Evolutionary conservation across 2,888 invertebrate species (phyloP), one percentile per base, ranked within the genome.

Genomic region (Eulithis prunata): DNA sequence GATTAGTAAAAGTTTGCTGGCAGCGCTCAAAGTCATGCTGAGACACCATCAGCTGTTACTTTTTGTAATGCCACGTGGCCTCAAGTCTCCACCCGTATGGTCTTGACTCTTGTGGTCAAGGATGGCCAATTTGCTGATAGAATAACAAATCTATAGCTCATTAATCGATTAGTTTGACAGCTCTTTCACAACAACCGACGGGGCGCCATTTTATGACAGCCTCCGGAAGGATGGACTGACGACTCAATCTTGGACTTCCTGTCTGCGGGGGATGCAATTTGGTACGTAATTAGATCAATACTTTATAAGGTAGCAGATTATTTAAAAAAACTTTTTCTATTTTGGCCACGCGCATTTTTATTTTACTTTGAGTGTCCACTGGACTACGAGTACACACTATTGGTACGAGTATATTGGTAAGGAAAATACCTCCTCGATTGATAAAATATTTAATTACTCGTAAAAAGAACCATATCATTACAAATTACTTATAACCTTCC

Each of bases 121-220:
- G 81, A 84, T 88, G 84, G 85, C 76, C 82, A 76, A 49, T 65
- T 77, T 76, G 78, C 80, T 73, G 74, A 71, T 70, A 70, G 59
- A 45, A 55, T 72, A 72, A 75, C 77, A 73, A 78, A 78, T 83
- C 73, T 80, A 79, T 81, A 75, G 61, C 82, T 86, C 87, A 88
- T 90, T 90, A 92, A 90, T 88, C 71, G 81, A 73, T 75, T 70
- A 76, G 72, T 82, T 80, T 88, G 91, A 90, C 91, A 86, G 85
- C 81, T 87, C 85, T 81, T 90, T 90, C 91, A 91, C 87, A 91
- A 91, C 90, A 91, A 89, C 75, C 92, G 83, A 88, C 88, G 81
- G 92, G 91, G 78, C 75, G 83, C 84, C 80, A 79, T 81, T 82
- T 81, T 80, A 74, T 77, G 75, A 75, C 73, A 65, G 65, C 70